These are phyloP conservation scores for Orthosia incerta DNA, from an alignment of 2,888 invertebrate species.

Conservation along the genomic window DNA sequence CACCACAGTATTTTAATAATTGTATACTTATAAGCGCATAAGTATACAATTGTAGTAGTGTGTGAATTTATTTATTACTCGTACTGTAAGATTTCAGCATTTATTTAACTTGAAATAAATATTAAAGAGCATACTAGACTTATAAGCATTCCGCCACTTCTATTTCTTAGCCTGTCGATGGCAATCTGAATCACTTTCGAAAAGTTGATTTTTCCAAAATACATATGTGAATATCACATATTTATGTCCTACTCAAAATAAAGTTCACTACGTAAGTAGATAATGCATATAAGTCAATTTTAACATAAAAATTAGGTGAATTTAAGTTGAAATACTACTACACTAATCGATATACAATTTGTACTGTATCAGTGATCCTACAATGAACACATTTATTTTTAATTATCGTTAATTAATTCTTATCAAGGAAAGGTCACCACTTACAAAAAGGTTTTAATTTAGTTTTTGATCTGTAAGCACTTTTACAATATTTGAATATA, in stretches of 20 bases:
- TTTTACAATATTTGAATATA: slow-evolving; percentile 54
- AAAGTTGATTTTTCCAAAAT: slow-evolving; percentile 2
- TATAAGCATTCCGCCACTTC: background rate
- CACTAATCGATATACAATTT: slow-evolving; percentile 57
- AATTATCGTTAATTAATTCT: slow-evolving; percentile 14
- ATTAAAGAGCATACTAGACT: no score
- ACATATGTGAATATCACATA: slow-evolving; percentile 52
- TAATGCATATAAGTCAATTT: slow-evolving; percentile 11
- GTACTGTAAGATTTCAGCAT: background rate
- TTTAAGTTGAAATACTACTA: slow-evolving; percentile 31
- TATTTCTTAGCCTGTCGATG: background rate
- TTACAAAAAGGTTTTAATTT: slow-evolving; percentile 74
- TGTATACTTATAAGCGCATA: no score
- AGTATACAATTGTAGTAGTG: no score
- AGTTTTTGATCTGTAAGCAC: slow-evolving; percentile 74
- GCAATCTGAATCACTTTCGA: background rate
- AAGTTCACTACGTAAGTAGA: background rate
- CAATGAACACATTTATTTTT: slow-evolving; percentile 61
- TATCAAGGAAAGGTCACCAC: slow-evolving; percentile 72
- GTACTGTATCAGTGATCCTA: slow-evolving; percentile 58
- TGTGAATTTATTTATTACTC: no score
- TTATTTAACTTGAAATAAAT: background rate
- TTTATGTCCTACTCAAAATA: slow-evolving; percentile 7
- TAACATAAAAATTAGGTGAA: slow-evolving; percentile 30
- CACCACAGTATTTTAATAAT: background rate